A percentile compares a stretch with the other conserved stretches of the same genome.
phyloP scores from a whole-genome alignment of 1,140 invertebrate species.

The Neodiprion lecontei region DNA sequence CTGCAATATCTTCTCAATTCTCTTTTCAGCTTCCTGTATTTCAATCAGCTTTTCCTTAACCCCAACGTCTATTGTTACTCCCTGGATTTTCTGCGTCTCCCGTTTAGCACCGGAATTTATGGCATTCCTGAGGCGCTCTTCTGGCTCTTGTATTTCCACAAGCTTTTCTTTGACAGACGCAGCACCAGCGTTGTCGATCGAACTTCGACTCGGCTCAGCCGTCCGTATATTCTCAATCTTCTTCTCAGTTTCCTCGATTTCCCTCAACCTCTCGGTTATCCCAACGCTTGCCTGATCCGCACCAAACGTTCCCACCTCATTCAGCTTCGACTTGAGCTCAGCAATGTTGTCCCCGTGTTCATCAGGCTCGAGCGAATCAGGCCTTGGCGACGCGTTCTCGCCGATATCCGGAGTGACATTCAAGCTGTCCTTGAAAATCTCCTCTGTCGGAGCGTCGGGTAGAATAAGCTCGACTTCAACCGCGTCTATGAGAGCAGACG shows the following conservation, averaged over 20 bases:
- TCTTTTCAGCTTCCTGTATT: slow-evolving; percentile 40
- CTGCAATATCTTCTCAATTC: slow-evolving; percentile 38
- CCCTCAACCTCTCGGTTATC: slow-evolving; percentile 18
- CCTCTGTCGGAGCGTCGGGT: slow-evolving; percentile 21
- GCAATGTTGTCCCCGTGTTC: background rate
- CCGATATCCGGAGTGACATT: slow-evolving; percentile 41
- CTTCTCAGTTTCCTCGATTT: slow-evolving; percentile 34
- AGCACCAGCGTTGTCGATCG: background rate
- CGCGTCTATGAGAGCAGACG: background rate
- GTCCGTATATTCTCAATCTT: slow-evolving; percentile 39
- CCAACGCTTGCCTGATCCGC: no score
- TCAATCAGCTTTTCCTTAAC: slow-evolving; percentile 38
- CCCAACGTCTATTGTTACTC: background rate
- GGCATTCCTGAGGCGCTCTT: slow-evolving; percentile 41
- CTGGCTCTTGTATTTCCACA: slow-evolving; percentile 40
- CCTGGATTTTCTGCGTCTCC: no score
- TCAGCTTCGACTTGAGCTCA: background rate
- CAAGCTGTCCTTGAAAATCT: slow-evolving; percentile 43
- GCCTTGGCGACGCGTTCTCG: slow-evolving; percentile 23
- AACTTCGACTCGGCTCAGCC: slow-evolving; percentile 1
- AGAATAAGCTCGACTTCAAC: background rate
- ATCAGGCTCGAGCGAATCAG: slow-evolving; percentile 39
- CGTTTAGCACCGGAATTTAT: slow-evolving; percentile 15
- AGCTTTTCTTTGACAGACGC: slow-evolving; percentile 27
- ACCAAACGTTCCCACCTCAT: background rate